phyloP scores from a whole-genome alignment of 53 echinoderm and acorn worm genomes.

The Arbacia lixula region DNA sequence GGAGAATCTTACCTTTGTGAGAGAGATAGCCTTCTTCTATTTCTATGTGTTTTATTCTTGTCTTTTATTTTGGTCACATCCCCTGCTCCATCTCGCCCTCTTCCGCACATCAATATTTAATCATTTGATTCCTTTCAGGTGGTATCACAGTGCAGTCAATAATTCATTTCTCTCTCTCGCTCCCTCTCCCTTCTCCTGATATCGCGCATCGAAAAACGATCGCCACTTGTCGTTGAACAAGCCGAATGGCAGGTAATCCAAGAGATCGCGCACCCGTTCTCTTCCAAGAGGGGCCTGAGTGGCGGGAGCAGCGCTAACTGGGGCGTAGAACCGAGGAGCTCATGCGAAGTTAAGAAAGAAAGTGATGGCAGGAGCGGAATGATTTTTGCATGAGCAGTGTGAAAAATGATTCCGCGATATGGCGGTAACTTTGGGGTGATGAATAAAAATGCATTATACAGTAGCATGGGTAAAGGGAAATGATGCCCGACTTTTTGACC shows the following conservation, averaged over 20 bases:
- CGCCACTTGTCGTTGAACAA: not conserved
- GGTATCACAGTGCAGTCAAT: not conserved
- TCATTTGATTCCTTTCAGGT: slow-evolving; percentile 24
- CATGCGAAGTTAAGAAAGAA: not conserved
- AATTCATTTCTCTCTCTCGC: slow-evolving; percentile 27
- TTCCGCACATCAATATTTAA: slow-evolving; percentile 38
- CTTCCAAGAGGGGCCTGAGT: not conserved
- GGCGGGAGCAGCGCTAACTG: slow-evolving; percentile 7
- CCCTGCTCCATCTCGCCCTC: too few species aligned
- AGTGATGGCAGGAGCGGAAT: not conserved
- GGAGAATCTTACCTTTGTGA: too few species aligned
- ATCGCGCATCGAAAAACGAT: slow-evolving; percentile 20
- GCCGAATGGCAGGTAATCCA: slow-evolving; percentile 13
- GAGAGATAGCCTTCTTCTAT: too few species aligned
- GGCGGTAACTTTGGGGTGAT: not conserved
- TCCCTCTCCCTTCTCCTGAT: not conserved
- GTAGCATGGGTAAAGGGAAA: too few species aligned
- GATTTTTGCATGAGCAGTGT: slow-evolving; percentile 13
- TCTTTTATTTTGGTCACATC: too few species aligned
- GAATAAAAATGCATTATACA: too few species aligned
- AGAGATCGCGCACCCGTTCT: not conserved
- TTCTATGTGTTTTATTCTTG: too few species aligned
- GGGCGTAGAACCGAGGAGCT: slow-evolving; percentile 1
- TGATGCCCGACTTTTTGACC: too few species aligned
- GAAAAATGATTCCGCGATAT: not conserved